phyloP scores from a whole-genome alignment of 2,888 invertebrate genomes.

The Epistrophella euchroma region DNA sequence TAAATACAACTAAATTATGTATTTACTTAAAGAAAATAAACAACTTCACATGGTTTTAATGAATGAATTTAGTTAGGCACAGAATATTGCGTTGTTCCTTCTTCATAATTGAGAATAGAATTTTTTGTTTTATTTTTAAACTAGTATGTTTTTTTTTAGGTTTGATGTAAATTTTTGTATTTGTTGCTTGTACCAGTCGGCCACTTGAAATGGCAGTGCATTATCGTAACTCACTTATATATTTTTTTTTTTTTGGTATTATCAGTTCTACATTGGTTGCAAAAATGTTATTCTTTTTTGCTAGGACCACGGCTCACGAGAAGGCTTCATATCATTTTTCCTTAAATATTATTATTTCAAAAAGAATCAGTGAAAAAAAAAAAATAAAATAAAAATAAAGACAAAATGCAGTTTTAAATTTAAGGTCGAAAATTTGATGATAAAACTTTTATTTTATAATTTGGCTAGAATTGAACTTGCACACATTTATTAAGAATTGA shows the following conservation, averaged over 20 bases:
- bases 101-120: slow-evolving; percentile 46
- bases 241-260: slow-evolving; percentile 49
- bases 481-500: slow-evolving; percentile 46
- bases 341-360: slow-evolving; percentile 12
- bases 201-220: slow-evolving; percentile 70
- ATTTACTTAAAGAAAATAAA: slow-evolving; percentile 36
- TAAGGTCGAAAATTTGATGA: slow-evolving; percentile 37
- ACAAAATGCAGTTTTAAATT: neutral
- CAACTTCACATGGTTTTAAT: slow-evolving; percentile 34
- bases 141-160: slow-evolving; percentile 37
- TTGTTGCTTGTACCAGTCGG: slow-evolving; percentile 69
- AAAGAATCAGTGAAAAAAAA: slow-evolving; percentile 16
- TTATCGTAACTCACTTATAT: slow-evolving; percentile 54
- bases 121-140: slow-evolving; percentile 24
- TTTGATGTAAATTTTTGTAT: slow-evolving; percentile 40
- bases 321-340: slow-evolving; percentile 53
- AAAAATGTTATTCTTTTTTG: slow-evolving; percentile 61
- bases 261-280: slow-evolving; percentile 70
- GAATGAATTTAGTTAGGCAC: slow-evolving; percentile 72
- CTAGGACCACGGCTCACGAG: slow-evolving; percentile 59
- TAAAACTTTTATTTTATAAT: slow-evolving; percentile 56
- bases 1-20: slow-evolving; percentile 8
- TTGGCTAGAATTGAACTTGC: slow-evolving; percentile 72
- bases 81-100: slow-evolving; percentile 73
- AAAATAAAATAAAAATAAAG: slow-evolving; percentile 3